phyloP scores from a whole-genome alignment of 1,140 invertebrate genomes.

The Camponotus pennsylvanicus region DNA sequence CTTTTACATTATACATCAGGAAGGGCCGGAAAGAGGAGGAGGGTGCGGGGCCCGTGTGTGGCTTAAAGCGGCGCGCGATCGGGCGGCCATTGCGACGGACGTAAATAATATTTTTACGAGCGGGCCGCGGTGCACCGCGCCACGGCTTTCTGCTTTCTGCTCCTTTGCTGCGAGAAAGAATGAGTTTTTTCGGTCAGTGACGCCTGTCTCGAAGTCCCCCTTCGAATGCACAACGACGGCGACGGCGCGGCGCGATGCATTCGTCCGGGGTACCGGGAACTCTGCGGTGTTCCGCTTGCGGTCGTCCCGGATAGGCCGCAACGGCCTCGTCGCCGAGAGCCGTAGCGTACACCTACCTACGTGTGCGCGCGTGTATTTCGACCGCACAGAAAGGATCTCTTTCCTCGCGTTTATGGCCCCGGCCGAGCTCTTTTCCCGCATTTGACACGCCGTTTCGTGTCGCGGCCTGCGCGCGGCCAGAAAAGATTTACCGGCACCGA shows the following conservation, averaged over 20 bases:
- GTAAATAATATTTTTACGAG: conserved; percentile 65
- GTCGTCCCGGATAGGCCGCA: conserved; percentile 58
- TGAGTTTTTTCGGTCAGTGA: conserved; percentile 64
- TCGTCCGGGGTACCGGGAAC: conserved; percentile 59
- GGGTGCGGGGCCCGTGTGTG: background rate
- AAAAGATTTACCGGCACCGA: conserved; percentile 55
- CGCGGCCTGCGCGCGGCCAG: conserved; percentile 32
- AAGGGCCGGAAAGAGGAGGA: background rate
- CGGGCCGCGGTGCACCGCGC: conserved; percentile 47
- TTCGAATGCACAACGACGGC: conserved; percentile 36
- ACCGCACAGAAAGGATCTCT: conserved; percentile 62
- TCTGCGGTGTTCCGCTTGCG: conserved; percentile 63
- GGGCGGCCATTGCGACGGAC: conserved; percentile 47
- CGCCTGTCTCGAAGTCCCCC: conserved; percentile 50
- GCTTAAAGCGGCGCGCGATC: conserved; percentile 36
- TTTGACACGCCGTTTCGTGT: conserved; percentile 61
- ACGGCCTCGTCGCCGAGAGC: conserved; percentile 18
- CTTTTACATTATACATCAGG: background rate
- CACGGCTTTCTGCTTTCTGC: conserved; percentile 55
- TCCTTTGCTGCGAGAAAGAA: conserved; percentile 61
- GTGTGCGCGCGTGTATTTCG: conserved; percentile 44
- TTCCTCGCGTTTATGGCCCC: conserved; percentile 54
- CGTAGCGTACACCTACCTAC: background rate
- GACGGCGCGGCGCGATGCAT: conserved; percentile 26
- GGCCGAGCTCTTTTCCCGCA: conserved; percentile 56